Conservation (phyloP, 2,888 invertebrate species). For the Chelonus formosanus region DNA sequence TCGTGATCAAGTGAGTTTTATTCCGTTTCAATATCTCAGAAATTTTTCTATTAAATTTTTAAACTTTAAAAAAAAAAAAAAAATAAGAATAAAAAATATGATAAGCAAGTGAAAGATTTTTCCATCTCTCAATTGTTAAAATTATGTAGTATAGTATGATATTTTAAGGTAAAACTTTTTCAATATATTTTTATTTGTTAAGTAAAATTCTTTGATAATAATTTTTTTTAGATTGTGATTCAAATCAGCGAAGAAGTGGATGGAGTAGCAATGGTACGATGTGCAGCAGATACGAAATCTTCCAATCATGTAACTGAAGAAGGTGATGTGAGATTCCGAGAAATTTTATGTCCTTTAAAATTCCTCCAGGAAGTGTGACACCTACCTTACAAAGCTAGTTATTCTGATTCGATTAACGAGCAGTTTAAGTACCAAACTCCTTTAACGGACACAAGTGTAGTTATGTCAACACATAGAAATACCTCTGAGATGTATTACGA, state of each 20-base stretch:
- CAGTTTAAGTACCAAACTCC: slow-evolving; percentile 10
- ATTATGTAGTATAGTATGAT: no score
- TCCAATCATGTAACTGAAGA: slow-evolving; percentile 57
- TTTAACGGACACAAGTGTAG: background rate
- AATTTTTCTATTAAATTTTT: no score
- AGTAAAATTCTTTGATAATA: slow-evolving; percentile 9
- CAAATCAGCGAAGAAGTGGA: slow-evolving; percentile 90
- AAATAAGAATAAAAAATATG: no score
- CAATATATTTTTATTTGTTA: background rate
- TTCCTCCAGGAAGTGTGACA: slow-evolving; percentile 96
- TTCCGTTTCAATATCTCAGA: no score
- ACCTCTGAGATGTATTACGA: slow-evolving; percentile 60
- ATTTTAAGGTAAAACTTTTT: background rate
- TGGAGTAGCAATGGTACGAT: slow-evolving; percentile 93
- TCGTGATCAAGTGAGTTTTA: slow-evolving; percentile 57
- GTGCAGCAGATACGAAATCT: slow-evolving; percentile 81
- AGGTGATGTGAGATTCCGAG: slow-evolving; percentile 65
- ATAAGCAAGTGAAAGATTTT: no score
- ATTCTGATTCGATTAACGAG: slow-evolving; percentile 10
- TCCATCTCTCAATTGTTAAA: no score
- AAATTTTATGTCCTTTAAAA: slow-evolving; percentile 92
- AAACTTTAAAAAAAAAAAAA: no score
- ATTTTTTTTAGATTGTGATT: slow-evolving; percentile 80
- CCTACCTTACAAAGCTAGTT: slow-evolving; percentile 59
- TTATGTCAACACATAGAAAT: slow-evolving; percentile 27